These are phyloP conservation scores for Monomorium pharaonis DNA, from an alignment of 1,140 invertebrate genomes.

Conservation along the genomic window DNA sequence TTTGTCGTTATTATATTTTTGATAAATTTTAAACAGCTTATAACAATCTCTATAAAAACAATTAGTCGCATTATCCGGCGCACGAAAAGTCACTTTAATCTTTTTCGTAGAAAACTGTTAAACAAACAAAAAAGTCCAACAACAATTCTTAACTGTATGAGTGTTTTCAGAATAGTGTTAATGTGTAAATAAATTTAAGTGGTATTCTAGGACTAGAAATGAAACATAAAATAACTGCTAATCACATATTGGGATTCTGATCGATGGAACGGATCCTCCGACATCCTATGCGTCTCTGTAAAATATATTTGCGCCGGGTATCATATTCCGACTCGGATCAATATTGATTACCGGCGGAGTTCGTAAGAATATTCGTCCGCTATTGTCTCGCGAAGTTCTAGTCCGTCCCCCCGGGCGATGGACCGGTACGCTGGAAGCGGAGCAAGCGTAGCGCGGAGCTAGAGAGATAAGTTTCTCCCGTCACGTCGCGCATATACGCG, in stretches of 20 bases:
- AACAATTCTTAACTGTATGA: too few species aligned
- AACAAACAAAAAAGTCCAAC: too few species aligned
- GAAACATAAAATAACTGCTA: background rate
- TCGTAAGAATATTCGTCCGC: background rate
- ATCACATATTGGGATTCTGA: background rate
- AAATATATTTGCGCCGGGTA: background rate
- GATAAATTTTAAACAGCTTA: background rate
- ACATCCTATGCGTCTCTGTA: background rate
- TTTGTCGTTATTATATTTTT: background rate
- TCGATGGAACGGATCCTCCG: background rate
- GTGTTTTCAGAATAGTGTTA: too few species aligned
- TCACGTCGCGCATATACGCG: slow-evolving; percentile 28
- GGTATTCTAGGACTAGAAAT: background rate
- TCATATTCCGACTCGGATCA: background rate
- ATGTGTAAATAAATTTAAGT: too few species aligned
- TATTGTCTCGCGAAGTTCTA: too few species aligned
- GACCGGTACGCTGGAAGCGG: background rate
- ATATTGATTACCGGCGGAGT: background rate
- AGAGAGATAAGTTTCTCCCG: slow-evolving; percentile 27
- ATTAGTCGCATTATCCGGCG: background rate
- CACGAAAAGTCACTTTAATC: background rate
- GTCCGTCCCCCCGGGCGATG: too few species aligned
- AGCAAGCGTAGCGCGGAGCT: too few species aligned
- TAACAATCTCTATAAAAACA: background rate
- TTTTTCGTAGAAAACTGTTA: background rate